phyloP scores from a whole-genome alignment of 2,113 vertebrate genomes.

The Sterna hirundo region DNA sequence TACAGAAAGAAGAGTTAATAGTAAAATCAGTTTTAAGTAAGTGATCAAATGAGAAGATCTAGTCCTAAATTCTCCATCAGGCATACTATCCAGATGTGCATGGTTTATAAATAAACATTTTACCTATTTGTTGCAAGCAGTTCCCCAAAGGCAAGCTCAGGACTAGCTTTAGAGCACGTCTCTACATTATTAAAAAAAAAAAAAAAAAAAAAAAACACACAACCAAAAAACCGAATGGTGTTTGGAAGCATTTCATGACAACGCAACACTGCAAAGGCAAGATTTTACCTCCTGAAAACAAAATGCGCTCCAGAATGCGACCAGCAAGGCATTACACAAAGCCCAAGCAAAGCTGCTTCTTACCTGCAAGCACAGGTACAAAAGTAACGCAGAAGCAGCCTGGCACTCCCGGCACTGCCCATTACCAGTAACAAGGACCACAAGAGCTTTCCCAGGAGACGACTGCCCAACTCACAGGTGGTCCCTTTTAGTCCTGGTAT shows the following conservation, averaged over 20 bases:
- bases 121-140: not conserved
- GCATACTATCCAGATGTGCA: not conserved
- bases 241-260: not conserved
- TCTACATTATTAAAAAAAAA: not conserved
- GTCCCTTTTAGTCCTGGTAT: not conserved
- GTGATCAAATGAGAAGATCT: not conserved
- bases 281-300: not conserved
- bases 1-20: slow-evolving; percentile 60
- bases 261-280: rapidly evolving
- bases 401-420: rapidly evolving
- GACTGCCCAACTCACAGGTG: not conserved
- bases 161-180: not conserved
- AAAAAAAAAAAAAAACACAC: not conserved
- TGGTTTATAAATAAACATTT: not conserved
- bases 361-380: not conserved
- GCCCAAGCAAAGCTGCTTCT: not conserved
- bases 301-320: rapidly evolving
- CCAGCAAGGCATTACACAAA: not conserved
- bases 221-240: not conserved
- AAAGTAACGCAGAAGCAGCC: not conserved
- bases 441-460: not conserved
- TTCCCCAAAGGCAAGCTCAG: not conserved
- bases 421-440: rapidly evolving
- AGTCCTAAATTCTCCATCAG: not conserved
- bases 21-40: slow-evolving; percentile 60